Evolutionary conservation across 2,113 vertebrate species (phyloP).

Genomic region (Petromus typicus): DNA sequence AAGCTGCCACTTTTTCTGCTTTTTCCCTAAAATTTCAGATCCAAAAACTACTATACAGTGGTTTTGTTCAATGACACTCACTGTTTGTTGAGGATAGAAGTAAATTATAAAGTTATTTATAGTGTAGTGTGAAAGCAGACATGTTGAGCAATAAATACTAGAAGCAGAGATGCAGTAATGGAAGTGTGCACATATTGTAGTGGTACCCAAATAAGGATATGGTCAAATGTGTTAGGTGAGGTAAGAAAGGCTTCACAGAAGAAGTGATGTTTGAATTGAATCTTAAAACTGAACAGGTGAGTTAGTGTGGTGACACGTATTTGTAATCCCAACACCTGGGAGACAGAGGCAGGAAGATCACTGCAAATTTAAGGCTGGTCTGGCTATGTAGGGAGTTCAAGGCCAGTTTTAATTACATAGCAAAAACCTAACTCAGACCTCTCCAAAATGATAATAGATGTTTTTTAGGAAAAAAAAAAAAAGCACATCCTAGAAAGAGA

Average conservation of each 20-base stretch:
- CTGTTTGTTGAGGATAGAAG: neutral
- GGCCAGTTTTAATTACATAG: neutral
- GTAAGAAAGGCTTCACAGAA: neutral
- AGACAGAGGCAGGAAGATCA: neutral
- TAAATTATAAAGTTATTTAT: neutral
- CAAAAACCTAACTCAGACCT: neutral
- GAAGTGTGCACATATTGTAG: neutral
- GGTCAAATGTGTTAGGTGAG: neutral
- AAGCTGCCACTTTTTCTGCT: slow-evolving; percentile 23
- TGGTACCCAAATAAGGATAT: neutral
- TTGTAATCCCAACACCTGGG: neutral
- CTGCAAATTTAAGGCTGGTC: neutral
- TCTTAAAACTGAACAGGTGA: neutral
- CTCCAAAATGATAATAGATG: neutral
- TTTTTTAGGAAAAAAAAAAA: slow-evolving; percentile 42
- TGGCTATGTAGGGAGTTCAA: neutral
- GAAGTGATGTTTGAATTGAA: neutral
- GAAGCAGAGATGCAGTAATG: neutral
- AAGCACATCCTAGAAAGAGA: neutral
- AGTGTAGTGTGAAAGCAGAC: neutral
- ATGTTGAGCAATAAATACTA: neutral
- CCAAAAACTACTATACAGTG: slow-evolving; percentile 21
- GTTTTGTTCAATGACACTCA: neutral
- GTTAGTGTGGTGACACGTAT: neutral
- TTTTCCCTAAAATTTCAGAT: slow-evolving; percentile 30